Evolutionary conservation across 2,888 invertebrate genomes (phyloP).

Genomic region (Microctonus brassicae): DNA sequence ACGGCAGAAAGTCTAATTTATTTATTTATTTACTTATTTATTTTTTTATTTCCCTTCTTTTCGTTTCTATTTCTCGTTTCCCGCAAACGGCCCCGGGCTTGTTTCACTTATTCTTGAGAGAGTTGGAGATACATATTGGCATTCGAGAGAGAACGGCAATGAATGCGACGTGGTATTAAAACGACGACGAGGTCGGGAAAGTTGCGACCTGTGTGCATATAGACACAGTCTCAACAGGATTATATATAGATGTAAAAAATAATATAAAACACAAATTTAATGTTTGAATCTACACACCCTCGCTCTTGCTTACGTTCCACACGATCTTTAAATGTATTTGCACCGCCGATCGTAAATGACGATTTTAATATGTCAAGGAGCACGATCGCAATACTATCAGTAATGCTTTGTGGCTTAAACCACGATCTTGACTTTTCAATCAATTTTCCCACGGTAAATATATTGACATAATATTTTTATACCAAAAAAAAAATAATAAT

Average conservation of each 20-base stretch:
- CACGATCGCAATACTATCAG: not conserved
- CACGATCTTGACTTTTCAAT: constrained; percentile 20
- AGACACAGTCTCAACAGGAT: constrained; percentile 20
- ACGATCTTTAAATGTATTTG: constrained; percentile 10
- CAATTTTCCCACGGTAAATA: constrained; percentile 2
- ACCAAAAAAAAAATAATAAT: not conserved
- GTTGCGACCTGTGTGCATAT: constrained; percentile 49
- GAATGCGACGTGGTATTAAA: constrained; percentile 19
- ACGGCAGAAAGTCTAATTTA: too few relatives aligned
- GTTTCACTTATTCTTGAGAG: constrained; percentile 17
- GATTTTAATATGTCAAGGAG: constrained; percentile 20
- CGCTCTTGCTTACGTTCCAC: not conserved
- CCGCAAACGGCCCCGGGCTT: constrained; percentile 9
- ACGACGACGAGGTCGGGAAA: constrained; percentile 61
- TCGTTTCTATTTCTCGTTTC: not conserved
- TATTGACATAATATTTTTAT: not conserved
- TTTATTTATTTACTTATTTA: not conserved
- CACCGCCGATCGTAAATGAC: constrained; percentile 15
- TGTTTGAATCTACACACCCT: constrained; percentile 41
- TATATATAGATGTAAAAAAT: not conserved
- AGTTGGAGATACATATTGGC: constrained; percentile 13
- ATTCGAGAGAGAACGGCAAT: constrained; percentile 22
- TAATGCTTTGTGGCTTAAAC: not conserved
- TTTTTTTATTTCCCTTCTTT: not conserved
- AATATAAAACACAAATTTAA: not conserved